Evolutionary conservation across 2,888 invertebrate species (phyloP).

Genomic region (Camponotus fellah): DNA sequence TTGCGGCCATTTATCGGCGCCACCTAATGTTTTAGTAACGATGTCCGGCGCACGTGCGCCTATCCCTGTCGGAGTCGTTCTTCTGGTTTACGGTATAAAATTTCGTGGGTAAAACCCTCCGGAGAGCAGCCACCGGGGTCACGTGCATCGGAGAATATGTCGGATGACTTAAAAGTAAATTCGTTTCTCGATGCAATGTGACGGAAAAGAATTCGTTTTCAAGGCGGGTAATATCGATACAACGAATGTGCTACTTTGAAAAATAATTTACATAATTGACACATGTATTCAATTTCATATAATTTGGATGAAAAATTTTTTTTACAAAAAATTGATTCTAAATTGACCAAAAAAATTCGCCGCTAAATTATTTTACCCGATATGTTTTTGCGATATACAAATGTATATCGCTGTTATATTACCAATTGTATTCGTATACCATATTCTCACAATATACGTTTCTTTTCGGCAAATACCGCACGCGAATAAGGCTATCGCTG

Average conservation of each 20-base stretch:
- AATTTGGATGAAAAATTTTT: not conserved
- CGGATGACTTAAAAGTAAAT: constrained; percentile 42
- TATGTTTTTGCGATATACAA: constrained; percentile 53
- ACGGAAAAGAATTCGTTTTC: constrained; percentile 48
- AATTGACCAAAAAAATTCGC: not conserved
- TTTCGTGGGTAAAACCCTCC: constrained; percentile 53
- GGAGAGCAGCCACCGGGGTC: constrained; percentile 49
- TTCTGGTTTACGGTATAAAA: constrained; percentile 62
- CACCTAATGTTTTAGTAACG: constrained; percentile 84
- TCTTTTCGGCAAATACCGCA: constrained; percentile 12
- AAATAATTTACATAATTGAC: not conserved
- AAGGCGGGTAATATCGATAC: constrained; percentile 25
- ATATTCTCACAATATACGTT: not conserved
- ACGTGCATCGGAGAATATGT: constrained; percentile 62
- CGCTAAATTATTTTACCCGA: not conserved
- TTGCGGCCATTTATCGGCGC: constrained; percentile 83
- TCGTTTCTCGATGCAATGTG: constrained; percentile 51
- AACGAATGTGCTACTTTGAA: not conserved
- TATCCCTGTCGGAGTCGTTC: constrained; percentile 57
- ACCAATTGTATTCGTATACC: constrained; percentile 11
- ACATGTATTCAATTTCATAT: not conserved
- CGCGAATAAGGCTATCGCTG: constrained; percentile 58
- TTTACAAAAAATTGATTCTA: not conserved
- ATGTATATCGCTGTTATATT: constrained; percentile 10
- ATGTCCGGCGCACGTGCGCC: constrained; percentile 76